Base-by-base conservation (phyloP, 2,888 invertebrate species). In the Nebria brevicollis region DNA sequence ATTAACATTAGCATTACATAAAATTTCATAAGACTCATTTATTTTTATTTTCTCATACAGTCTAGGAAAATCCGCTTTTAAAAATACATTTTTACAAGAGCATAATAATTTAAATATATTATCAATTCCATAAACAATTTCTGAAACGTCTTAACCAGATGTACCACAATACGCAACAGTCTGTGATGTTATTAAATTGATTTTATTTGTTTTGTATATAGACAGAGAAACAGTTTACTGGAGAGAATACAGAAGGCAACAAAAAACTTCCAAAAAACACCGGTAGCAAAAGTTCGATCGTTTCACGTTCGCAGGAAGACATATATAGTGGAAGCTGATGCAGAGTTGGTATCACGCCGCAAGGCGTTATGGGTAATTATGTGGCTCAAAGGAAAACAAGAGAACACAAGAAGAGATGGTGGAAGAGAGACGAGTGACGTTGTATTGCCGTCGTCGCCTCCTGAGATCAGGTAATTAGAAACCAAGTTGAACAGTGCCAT, bases 331-430 rank as follows among this genome's bases (percentile, higher is more conserved):
- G 54, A 54, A 6, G 54, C 54, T 54, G 54, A 13, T 54, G 54
- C 54, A 54, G 54, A 54, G 54, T 54, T 54, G 54, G 54, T 54
- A 54, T 54, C 11, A 82, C 82, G 85, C 86, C 85, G 83, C 83
- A 83, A 86, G 86, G 86, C 86, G 85, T 86, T 86, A 85, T 85
- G 85, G 86, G 86, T 87, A 87, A 87, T 87, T 87, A 87, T 85
- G 85, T 85, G 86, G 86, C 85, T 86, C 87, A 87, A 87, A 87
- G 87, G 85, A 85, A 86, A 84, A 85, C 85, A 85, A 85, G 85
- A 84, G 85, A 86, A 82, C 83, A 80, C 82, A 81, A 72, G 75
- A 75, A 66, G 34, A 72, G 54, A 65, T n/a, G 70, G 68, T n/a
- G 73, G 73, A 65, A 8, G 34, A 66, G 42, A 42, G 78, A 65